Evolutionary conservation across 2,888 invertebrate genomes (phyloP).

Genomic region (Epinotia demarniana): DNA sequence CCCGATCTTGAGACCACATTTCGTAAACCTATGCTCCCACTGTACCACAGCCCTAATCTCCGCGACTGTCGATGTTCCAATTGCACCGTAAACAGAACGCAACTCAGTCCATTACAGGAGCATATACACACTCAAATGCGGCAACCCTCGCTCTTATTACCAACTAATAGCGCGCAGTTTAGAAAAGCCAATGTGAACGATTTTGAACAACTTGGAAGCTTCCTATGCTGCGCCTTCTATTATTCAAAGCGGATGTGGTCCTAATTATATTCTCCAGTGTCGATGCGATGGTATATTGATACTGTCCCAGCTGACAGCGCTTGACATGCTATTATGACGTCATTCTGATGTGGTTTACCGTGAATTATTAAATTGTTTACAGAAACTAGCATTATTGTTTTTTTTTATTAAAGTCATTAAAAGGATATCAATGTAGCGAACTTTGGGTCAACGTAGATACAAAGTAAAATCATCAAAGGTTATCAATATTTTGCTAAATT

Average conservation of each 20-base stretch:
- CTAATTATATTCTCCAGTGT: conserved; percentile 59
- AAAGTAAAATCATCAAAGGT: no score
- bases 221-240: conserved; percentile 70
- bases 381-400: not conserved
- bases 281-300: conserved; percentile 24
- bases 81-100: conserved; percentile 66
- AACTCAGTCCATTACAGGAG: conserved; percentile 61
- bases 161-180: not conserved
- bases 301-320: conserved; percentile 5
- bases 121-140: conserved; percentile 13
- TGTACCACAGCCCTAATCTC: conserved; percentile 38
- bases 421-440: no score
- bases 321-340: conserved; percentile 22
- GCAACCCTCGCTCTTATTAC: not conserved
- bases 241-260: conserved; percentile 66
- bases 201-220: conserved; percentile 51
- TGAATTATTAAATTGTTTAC: conserved; percentile 3
- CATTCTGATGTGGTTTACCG: conserved; percentile 10
- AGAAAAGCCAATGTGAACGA: not conserved
- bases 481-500: no score
- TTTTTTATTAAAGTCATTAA: no score
- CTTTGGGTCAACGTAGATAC: no score
- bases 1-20: no score
- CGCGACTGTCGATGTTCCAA: conserved; percentile 52
- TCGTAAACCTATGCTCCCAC: conserved; percentile 10